phyloP scores from a whole-genome alignment of 2,888 invertebrate species.

The Lepidocyrtinus sp. region DNA sequence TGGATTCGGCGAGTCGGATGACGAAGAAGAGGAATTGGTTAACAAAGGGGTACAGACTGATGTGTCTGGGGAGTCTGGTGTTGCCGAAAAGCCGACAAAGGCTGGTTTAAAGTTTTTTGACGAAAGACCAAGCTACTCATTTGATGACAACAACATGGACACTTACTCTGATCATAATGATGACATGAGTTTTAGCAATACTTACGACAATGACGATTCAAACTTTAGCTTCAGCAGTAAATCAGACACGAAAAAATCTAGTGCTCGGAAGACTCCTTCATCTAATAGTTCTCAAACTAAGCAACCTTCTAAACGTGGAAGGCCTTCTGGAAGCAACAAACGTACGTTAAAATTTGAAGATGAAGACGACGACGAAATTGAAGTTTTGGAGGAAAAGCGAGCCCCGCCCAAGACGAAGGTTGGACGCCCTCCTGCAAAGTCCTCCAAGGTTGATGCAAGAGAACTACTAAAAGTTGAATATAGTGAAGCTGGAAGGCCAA shows the following conservation, averaged over 20 bases:
- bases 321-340: constrained; percentile 15
- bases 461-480: constrained; percentile 54
- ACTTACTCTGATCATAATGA: constrained; percentile 57
- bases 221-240: not conserved
- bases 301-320: not conserved
- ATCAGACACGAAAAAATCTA: constrained; percentile 12
- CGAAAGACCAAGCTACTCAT: constrained; percentile 33
- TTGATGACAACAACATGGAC: constrained; percentile 51
- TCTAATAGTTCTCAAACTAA: constrained; percentile 7
- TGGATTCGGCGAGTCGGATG: constrained; percentile 40
- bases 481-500: constrained; percentile 43
- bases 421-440: constrained; percentile 37
- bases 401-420: constrained; percentile 36
- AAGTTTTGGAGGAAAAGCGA: constrained; percentile 51
- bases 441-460: constrained; percentile 46
- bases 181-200: constrained; percentile 42
- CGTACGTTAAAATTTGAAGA: constrained; percentile 38
- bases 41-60: constrained; percentile 51
- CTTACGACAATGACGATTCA: constrained; percentile 47
- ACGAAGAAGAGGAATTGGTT: constrained; percentile 52
- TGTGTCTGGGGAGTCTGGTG: constrained; percentile 42
- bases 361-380: constrained; percentile 50
- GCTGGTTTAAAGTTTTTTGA: constrained; percentile 46
- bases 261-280: constrained; percentile 30
- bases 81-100: constrained; percentile 41